Percentiles rank a stretch among this genome's conserved stretches.
Conservation (phyloP, 1,140 invertebrate species). For the Papilio polytes region DNA sequence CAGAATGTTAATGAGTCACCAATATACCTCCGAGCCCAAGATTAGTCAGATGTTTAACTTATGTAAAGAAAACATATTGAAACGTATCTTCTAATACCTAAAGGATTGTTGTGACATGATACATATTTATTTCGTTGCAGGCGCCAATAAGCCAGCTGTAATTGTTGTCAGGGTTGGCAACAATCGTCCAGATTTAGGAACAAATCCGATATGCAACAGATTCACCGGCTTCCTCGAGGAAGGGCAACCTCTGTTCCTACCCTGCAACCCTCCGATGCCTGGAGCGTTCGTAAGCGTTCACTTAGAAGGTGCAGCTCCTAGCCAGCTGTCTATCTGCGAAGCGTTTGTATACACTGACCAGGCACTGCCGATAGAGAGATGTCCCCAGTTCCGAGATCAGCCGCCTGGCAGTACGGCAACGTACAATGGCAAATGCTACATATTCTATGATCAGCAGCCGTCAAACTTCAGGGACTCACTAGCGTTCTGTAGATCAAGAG, state of each 20-base stretch:
- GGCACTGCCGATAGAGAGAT: conserved; percentile 96
- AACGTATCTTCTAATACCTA: neutral
- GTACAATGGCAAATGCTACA: conserved; percentile 98
- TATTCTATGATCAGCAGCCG: conserved; percentile 96
- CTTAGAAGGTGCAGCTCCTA: conserved; percentile 88
- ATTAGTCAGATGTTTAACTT: neutral
- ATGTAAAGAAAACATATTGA: neutral
- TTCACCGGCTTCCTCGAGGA: conserved; percentile 94
- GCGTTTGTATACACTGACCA: conserved; percentile 98
- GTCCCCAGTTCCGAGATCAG: conserved; percentile 96
- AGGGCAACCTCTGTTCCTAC: conserved; percentile 95
- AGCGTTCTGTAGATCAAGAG: conserved; percentile 91
- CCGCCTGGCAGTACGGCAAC: conserved; percentile 96
- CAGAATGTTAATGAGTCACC: neutral
- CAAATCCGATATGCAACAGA: conserved; percentile 96
- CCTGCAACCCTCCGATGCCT: conserved; percentile 97
- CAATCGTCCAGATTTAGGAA: conserved; percentile 96
- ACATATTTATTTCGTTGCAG: conserved; percentile 51
- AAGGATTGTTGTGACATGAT: neutral
- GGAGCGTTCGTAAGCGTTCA: conserved; percentile 97
- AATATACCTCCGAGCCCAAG: neutral
- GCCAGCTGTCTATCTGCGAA: conserved; percentile 96
- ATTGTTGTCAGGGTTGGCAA: conserved; percentile 96
- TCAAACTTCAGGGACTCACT: conserved; percentile 92
- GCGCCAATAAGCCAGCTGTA: conserved; percentile 88